Evolutionary conservation across 2,113 vertebrate species (phyloP), one percentile per base, ranked within the genome.

Genomic region (Sardina pilchardus): DNA sequence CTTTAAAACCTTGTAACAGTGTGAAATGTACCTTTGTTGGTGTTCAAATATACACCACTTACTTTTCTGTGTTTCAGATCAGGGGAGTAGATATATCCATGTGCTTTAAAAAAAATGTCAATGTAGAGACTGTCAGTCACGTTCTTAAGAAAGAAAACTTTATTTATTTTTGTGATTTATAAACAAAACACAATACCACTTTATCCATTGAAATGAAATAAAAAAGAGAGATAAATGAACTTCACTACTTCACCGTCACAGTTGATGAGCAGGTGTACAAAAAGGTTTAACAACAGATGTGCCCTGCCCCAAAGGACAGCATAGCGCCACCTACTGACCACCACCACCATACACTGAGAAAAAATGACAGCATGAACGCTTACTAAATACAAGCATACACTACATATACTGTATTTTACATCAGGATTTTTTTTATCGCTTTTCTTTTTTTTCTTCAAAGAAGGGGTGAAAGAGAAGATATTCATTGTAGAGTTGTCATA

Each of bases 181-280:
- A 95, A 96, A 95, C 93, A 94, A 94, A 95, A 95, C 94, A 96
- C 94, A 93, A 94, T 95, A 94, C 93, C 92, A 96, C 93, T 92
- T 92, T 95, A 90, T 94, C 92, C 93, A 94, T 95, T 91, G 89
- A 93, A 92, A 92, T 93, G 82, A 95, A 95, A 94, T 92, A 44
- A 93, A 92, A 88, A 75, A 85, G 85, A 91, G 67, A 92, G 91
- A 88, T 85, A 90, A 94, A 94, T 93, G 88, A 93, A 94, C 91
- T 90, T 92, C 91, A 95, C 95, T 95, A 95, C 91, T 86, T 93
- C 93, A 95, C 95, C 92, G 89, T 94, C 89, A 96, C 95, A 93
- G 90, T 90, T 94, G 93, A 96, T 95, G 94, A 95, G 91, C 88
- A 89, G 92, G 93, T 95, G 93, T 95, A 94, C 94, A 94, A 94